Base-by-base conservation (phyloP, 1,140 invertebrate species). In the Mamestra configurata region DNA sequence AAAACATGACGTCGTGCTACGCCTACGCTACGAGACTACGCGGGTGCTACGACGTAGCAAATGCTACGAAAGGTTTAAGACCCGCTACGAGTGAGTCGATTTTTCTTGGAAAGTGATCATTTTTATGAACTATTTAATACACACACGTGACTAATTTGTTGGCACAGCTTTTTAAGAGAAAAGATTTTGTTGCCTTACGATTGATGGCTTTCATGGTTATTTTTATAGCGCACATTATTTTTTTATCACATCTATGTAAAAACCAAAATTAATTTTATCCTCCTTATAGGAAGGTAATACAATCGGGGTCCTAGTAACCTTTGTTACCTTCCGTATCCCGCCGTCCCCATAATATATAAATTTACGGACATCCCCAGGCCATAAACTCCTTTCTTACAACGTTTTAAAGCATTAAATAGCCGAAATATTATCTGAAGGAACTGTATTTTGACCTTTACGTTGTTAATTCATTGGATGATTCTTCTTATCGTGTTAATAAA, bases 321-420 rank as follows among this genome's bases (percentile, higher is more conserved):
- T 68, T 68, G 61, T 66, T 43, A 66, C 18, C 27, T 8, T 10
- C 27, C 61, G 64, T 46, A 68, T 68, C 40, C 61, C 20, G 22
- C 20, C 64, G 40, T 68, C 64, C 57, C 22, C 64, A 46, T 68
- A 68, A 27, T 68, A 68, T 27, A 68, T 68, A 68, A 68, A 68
- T 68, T 68, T 27, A 68, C 40, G 64, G 22, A 68, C 64, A 68
- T 46, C 64, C 64, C 11, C 22, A 0, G 40, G 37, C 37, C 46
- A 46, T 68, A 68, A 68, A 68, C 64, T 68, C 37, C 37, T 68
- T 68, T 68, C 64, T 68, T 68, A 22, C 20, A 49, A 68, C 64
- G 22, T 68, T 49, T 61, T 68, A 68, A 43, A 49, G 40, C 64
- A 68, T 68, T 7, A 46, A 68, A 68, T 68, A 24, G 64, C 64